These are phyloP conservation scores for Penaeus chinensis DNA, from an alignment of 1,140 invertebrate species.

Conservation along the genomic window DNA sequence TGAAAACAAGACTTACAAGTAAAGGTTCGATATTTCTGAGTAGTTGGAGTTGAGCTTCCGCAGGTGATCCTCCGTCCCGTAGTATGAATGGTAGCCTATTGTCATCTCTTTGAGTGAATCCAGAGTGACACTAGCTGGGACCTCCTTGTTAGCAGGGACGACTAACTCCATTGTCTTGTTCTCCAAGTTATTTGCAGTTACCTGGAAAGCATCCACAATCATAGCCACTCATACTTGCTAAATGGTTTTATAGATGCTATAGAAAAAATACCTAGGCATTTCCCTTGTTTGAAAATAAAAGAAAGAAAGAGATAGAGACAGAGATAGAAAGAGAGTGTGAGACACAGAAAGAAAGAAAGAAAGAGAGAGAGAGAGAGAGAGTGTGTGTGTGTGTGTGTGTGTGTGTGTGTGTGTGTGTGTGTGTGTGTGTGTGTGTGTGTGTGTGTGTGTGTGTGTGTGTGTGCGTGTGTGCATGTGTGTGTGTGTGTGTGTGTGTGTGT, in stretches of 20 bases:
- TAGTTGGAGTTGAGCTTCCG: conserved; percentile 41
- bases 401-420: conserved; percentile 20
- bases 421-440: conserved; percentile 17
- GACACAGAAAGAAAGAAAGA: no score
- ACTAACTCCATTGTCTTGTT: conserved; percentile 47
- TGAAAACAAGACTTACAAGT: conserved; percentile 33
- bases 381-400: not conserved
- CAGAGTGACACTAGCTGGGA: conserved; percentile 34
- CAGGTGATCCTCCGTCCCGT: conserved; percentile 42
- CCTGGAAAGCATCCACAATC: conserved; percentile 8
- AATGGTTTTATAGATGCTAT: not conserved
- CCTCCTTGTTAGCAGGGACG: conserved; percentile 32
- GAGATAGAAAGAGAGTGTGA: no score
- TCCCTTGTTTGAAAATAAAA: not conserved
- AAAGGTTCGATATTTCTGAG: conserved; percentile 24
- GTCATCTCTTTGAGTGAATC: conserved; percentile 40
- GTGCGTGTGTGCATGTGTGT: not conserved
- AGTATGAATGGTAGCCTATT: conserved; percentile 44
- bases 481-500: not conserved
- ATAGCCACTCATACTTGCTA: not conserved
- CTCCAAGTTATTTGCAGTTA: conserved; percentile 25
- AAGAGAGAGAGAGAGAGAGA: no score
- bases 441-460: conserved; percentile 3
- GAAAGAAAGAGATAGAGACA: no score
- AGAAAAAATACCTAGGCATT: not conserved